Base-by-base conservation (phyloP, 2,888 invertebrate genomes). In the Pogonocherus hispidulus region DNA sequence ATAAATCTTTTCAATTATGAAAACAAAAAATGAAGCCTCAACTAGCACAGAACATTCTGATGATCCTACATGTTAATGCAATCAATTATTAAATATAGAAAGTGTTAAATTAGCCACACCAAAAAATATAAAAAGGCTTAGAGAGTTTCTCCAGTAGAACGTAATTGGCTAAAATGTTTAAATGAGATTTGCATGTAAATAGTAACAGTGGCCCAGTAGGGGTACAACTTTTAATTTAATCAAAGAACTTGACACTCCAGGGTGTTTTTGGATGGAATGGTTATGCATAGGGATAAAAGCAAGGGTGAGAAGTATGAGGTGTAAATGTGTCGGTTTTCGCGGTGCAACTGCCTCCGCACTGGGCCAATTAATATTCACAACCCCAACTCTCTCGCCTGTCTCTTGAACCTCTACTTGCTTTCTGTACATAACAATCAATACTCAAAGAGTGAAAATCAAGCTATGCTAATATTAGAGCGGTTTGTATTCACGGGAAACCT, bases 211-310 rank as follows among this genome's bases (percentile, higher is more conserved):
- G 70, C 82, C 79, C 80, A 73, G 75, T 69, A 78, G 84, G 84
- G 81, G 76, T 78, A 67, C 83, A 86, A 86, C 84, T 86, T 86
- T 86, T 86, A 86, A 86, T 86, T 86, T 86, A 86, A 86, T 86
- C 86, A 86, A 86, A 85, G 85, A 85, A 86, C 83, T 85, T 86
- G 84, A 83, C 84, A 84, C 85, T 82, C 85, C 79, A 80, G 84
- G 84, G 85, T 83, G 83, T 84, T 84, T 84, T 85, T 81, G 81
- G 83, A 79, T 76, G 80, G 78, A 79, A 81, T 78, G 79, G 80
- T 79, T 80, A 79, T 76, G 78, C 76, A 77, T 74, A 75, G 74
- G 76, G 71, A 69, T 69, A 69, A 75, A 72, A 68, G 71, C 70
- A 77, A 79, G 76, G 79, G 77, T 76, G 77, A 77, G 78, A 80